Evolutionary conservation across 1,140 invertebrate genomes (phyloP).

Genomic region (Papilio glaucus): DNA sequence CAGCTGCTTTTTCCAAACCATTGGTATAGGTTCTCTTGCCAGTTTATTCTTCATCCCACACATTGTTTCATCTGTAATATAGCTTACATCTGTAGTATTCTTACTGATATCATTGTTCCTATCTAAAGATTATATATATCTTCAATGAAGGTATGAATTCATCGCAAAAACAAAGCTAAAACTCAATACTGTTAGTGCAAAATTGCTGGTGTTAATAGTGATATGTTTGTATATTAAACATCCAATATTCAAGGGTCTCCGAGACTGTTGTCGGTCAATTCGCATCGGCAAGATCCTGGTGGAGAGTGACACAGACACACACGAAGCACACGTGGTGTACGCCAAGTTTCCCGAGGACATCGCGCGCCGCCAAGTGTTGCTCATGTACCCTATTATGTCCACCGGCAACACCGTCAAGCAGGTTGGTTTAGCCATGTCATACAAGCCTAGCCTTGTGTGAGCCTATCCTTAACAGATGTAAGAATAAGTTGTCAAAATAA

Average conservation of each 20-base stretch:
- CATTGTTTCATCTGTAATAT: too few relatives aligned
- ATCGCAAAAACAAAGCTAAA: too few relatives aligned
- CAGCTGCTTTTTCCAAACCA: too few relatives aligned
- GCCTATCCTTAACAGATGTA: not conserved
- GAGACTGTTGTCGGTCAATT: slow-evolving; percentile 98
- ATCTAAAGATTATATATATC: too few relatives aligned
- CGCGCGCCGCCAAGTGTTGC: slow-evolving; percentile 93
- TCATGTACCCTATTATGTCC: slow-evolving; percentile 99
- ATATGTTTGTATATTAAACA: not conserved
- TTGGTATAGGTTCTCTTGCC: too few relatives aligned
- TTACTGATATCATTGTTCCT: too few relatives aligned
- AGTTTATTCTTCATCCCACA: too few relatives aligned
- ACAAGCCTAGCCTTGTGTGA: not conserved
- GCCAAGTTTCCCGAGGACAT: slow-evolving; percentile 99
- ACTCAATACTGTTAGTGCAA: too few relatives aligned
- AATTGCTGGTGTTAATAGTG: not conserved
- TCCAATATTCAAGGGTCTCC: slow-evolving; percentile 87
- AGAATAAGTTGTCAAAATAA: too few relatives aligned
- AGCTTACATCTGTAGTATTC: too few relatives aligned
- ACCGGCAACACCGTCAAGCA: slow-evolving; percentile 96
- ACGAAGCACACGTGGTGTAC: slow-evolving; percentile 98
- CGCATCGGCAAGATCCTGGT: slow-evolving; percentile 98
- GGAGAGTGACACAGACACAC: slow-evolving; percentile 97
- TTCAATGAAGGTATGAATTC: too few relatives aligned
- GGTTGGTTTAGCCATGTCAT: slow-evolving; percentile 65